Evolutionary conservation across 2,888 invertebrate genomes (phyloP).

Genomic region (Horisme vitalbata): DNA sequence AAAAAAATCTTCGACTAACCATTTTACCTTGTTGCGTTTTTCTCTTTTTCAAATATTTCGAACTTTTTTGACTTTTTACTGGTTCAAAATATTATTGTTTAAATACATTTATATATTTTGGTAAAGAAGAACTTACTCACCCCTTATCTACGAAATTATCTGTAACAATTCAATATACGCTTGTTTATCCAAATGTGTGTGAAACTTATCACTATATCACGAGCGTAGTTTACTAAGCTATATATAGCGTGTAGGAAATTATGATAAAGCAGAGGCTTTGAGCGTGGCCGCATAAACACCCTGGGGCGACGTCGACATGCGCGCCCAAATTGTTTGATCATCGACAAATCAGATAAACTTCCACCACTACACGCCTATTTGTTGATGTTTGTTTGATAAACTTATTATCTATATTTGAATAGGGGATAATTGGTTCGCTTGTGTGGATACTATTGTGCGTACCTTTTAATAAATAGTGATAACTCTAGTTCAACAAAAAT

Average conservation of each 20-base stretch:
- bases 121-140: too few species aligned
- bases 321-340: conserved; percentile 40
- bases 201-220: too few species aligned
- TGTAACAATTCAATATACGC: too few species aligned
- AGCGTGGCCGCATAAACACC: conserved; percentile 31
- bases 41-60: too few species aligned
- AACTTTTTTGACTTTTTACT: too few species aligned
- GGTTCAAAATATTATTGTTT: too few species aligned
- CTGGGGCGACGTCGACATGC: conserved; percentile 27
- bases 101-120: too few species aligned
- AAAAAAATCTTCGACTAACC: too few species aligned
- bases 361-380: conserved; percentile 27
- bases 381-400: conserved; percentile 27
- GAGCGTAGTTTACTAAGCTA: too few species aligned
- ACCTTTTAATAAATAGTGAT: conserved; percentile 4
- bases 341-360: conserved; percentile 42
- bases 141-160: too few species aligned
- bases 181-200: too few species aligned
- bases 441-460: conserved; percentile 2
- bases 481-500: background rate
- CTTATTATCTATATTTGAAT: conserved; percentile 30
- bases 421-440: conserved; percentile 20
- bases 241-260: conserved; percentile 27
- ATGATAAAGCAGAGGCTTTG: conserved; percentile 30
- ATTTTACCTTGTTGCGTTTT: too few species aligned